Evolutionary conservation across 2,797 vertebrate genomes (phyloP).

Genomic region (Pseudomugil tenellus): DNA sequence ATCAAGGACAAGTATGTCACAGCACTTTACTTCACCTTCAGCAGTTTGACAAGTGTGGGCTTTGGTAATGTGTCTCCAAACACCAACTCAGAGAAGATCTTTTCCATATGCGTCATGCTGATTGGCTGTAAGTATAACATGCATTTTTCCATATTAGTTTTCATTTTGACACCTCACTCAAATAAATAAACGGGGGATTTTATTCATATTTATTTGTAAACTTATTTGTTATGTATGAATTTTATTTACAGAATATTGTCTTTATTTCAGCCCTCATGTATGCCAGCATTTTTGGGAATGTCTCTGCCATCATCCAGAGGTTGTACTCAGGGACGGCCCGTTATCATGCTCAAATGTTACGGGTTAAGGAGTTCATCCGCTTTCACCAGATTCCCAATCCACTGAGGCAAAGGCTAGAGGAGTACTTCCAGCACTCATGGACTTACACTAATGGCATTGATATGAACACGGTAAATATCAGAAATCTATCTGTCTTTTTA

Average conservation of each 20-base stretch:
- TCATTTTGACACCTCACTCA: not conserved
- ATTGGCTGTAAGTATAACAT: constrained; percentile 99
- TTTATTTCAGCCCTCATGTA: constrained; percentile 95
- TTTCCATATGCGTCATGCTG: constrained; percentile 99
- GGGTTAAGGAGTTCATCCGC: constrained; percentile 98
- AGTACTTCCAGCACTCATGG: constrained; percentile 99
- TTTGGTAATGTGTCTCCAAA: constrained; percentile 99
- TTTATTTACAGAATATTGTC: constrained; percentile 26
- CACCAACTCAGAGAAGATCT: constrained; percentile 99
- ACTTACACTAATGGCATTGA: constrained; percentile 99
- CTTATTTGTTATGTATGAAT: not conserved
- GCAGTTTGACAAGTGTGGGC: constrained; percentile 98
- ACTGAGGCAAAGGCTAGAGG: constrained; percentile 94
- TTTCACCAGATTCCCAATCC: constrained; percentile 99
- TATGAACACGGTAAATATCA: constrained; percentile 95
- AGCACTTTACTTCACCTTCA: constrained; percentile 99
- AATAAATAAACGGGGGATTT: no score
- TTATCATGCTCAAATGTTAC: constrained; percentile 98
- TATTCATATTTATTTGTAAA: constrained; percentile 13
- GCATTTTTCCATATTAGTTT: constrained; percentile 6
- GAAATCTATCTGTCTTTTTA: not conserved
- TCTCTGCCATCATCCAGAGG: constrained; percentile 99
- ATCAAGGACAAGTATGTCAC: constrained; percentile 99
- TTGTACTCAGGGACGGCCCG: constrained; percentile 97
- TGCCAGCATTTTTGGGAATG: constrained; percentile 98